These are phyloP conservation scores for Sepiola atlantica DNA, from an alignment of 2,888 invertebrate genomes.

Conservation along the genomic window DNA sequence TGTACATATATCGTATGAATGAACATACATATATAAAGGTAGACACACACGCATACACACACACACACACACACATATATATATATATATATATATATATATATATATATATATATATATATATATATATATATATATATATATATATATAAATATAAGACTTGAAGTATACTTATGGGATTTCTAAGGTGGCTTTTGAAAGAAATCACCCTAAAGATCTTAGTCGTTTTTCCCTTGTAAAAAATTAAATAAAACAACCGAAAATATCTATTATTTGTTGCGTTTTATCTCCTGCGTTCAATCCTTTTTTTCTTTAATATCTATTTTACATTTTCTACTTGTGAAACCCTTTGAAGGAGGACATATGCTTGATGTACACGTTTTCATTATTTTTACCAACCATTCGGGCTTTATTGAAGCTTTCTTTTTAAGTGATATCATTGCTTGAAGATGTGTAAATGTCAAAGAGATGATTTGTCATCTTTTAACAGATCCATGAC, in stretches of 20 bases:
- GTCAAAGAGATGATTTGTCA: no score
- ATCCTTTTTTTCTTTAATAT: background rate
- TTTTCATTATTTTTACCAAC: no score
- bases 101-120: background rate
- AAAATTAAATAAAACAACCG: background rate
- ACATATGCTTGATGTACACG: no score
- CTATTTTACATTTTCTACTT: background rate
- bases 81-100: background rate
- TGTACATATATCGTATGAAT: no score
- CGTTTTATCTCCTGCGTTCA: background rate
- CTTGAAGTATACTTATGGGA: background rate
- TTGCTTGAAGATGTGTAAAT: background rate
- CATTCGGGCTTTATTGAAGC: background rate
- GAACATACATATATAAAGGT: no score
- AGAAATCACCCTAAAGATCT: background rate
- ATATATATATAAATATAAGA: background rate
- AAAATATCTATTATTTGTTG: background rate
- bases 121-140: background rate
- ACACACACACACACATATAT: background rate
- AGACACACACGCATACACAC: no score
- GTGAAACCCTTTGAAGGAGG: background rate
- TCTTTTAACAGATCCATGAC: no score
- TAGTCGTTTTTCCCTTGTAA: background rate
- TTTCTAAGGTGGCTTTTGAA: background rate
- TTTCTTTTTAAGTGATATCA: background rate